Evolutionary conservation across 2,113 vertebrate genomes (phyloP).

Genomic region (Campylomormyrus numenius): DNA sequence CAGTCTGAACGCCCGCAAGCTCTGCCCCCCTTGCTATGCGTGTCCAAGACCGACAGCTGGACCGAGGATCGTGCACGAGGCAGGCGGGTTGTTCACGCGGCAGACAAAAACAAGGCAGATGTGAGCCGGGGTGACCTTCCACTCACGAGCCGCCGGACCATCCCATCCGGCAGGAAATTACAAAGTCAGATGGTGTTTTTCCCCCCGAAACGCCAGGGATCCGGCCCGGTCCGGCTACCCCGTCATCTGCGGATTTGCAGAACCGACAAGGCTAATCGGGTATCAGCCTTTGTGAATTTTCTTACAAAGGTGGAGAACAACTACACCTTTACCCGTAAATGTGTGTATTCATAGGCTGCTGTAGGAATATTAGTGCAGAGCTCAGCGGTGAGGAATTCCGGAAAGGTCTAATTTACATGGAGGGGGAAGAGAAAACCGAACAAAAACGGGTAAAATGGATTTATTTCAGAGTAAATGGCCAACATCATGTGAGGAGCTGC

Average conservation of each 20-base stretch:
- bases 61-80: neutral
- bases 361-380: neutral
- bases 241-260: neutral
- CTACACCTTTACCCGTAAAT: neutral
- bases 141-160: neutral
- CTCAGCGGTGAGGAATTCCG: neutral
- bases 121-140: neutral
- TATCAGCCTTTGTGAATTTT: neutral
- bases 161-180: slow-evolving; percentile 5
- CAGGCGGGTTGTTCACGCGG: neutral
- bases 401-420: neutral
- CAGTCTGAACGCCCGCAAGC: neutral
- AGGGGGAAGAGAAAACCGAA: neutral
- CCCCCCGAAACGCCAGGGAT: slow-evolving; percentile 14
- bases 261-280: neutral
- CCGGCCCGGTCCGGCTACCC: neutral
- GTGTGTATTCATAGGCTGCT: neutral
- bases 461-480: neutral
- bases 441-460: neutral
- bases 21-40: neutral
- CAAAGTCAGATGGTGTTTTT: slow-evolving; percentile 20
- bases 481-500: neutral
- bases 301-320: neutral
- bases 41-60: neutral
- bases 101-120: neutral